phyloP scores from a whole-genome alignment of 2,888 invertebrate species.

The Oscheius onirici region DNA sequence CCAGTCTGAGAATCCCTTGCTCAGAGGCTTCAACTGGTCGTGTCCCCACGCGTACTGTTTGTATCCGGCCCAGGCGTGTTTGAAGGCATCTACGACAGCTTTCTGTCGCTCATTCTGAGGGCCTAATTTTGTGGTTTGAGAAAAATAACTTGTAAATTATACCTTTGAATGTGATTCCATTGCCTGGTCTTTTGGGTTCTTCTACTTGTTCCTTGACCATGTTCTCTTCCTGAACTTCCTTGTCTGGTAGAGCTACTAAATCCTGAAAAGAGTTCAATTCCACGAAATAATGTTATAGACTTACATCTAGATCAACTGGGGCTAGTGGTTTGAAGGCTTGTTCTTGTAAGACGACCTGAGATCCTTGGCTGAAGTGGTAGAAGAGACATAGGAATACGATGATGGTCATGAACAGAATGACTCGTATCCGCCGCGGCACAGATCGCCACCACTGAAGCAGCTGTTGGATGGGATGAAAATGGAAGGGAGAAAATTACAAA shows the following conservation, averaged over 20 bases:
- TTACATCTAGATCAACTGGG: neutral
- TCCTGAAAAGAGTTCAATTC: neutral
- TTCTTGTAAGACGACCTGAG: neutral
- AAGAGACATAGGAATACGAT: neutral
- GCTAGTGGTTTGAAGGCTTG: neutral
- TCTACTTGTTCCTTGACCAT: neutral
- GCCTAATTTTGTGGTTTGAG: conserved; percentile 74
- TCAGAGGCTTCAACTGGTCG: conserved; percentile 87
- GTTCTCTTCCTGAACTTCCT: neutral
- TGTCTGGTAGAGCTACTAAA: neutral
- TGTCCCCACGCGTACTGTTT: conserved; percentile 95
- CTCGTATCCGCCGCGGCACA: conserved; percentile 11
- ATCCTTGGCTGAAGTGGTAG: neutral
- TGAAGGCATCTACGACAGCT: conserved; percentile 87
- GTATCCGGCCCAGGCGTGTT: conserved; percentile 86
- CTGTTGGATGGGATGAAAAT: conserved; percentile 53
- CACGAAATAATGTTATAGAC: neutral
- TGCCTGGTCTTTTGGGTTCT: neutral
- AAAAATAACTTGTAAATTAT: neutral
- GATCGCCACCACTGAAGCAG: conserved; percentile 38
- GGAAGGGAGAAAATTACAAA: conserved; percentile 37
- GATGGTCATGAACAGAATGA: conserved; percentile 1
- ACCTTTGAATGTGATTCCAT: neutral
- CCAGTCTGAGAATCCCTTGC: conserved; percentile 84
- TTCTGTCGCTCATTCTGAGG: conserved; percentile 84